Evolutionary conservation across 2,797 vertebrate species (phyloP), one percentile per base, ranked within the genome.

Genomic region (Brachyrhaphis roseni): DNA sequence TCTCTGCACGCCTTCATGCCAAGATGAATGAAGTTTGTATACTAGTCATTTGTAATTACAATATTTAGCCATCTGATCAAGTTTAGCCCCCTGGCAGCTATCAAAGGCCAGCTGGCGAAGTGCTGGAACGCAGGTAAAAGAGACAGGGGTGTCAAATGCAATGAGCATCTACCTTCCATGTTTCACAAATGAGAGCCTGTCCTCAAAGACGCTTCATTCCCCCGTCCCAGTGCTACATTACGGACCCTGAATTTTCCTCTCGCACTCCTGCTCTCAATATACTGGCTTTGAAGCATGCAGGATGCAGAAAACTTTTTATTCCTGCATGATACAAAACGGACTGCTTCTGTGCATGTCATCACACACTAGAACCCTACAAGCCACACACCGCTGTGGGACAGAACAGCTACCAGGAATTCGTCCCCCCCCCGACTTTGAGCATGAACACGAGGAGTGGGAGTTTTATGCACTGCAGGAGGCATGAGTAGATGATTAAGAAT

Each of bases 211-310:
- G 36, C 34, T 49, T 64, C 34, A 66, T 11, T 70, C 12, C 74
- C 76, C 83, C 84, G 18, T 84, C 83, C 82, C 85, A 86, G 79
- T 74, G 76, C 82, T 74, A 79, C 74, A 82, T 78, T 68, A 75
- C 34, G 78, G 78, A 87, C 72, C 72, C 49, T 75, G 82, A 88
- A 78, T 85, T 90, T 81, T 83, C 76, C 82, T 82, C 72, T 80
- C 18, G 62, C 80, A 81, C 83, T 88, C 87, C 84, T 83, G 95
- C 95, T 96, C 96, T 96, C 96, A 96, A 96, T 96, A 96, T 96
- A 96, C 96, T 96, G 94, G 94, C 90, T 93, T 92, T 89, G 89
- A 93, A 95, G 95, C 95, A 96, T 96, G 95, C 94, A 95, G 94
- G 94, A 90, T 94, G 89, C 93, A 91, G 92, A 94, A 90, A 89